Base-by-base conservation (phyloP, 2,888 invertebrate species). In the Aleiodes leptofemur region DNA sequence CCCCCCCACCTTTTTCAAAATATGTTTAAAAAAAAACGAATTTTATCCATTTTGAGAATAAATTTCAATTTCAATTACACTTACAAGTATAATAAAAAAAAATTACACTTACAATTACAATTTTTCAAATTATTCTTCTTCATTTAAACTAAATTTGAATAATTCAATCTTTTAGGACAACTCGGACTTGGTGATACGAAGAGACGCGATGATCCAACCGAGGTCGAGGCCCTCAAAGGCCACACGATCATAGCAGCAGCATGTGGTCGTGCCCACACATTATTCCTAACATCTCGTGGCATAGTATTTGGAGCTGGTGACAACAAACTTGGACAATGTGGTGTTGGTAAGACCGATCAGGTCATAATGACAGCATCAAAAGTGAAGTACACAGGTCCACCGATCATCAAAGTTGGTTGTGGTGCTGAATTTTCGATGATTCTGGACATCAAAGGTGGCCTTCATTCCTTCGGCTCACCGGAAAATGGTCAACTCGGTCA, bases 361-460 rank as follows among this genome's bases (percentile, higher is more conserved):
- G 86, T 84, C 85, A 88, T 92, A 31, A 83, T 88, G 3, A 87
- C 89, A 51, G 92, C 92, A 11, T 91, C 90, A 59, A 90, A 90
- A 87, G 90, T 95, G 48, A 93, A 94, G 82, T 94, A 95, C 86
- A 90, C 95, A 56, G 97, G 97, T 2, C 94, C 96, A 29, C 97
- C 97, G 0, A 94, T 98, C 70, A 93, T 97, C 73, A 96, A 96
- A 87, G 94, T 97, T 78, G 95, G 95, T 0, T 97, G 97, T 86
- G 98, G 98, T 0, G 97, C 95, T 0, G 98, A 98, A 82, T 98
- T 98, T 90, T 97, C 97, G 6, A 94, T 97, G 90, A 95, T 98
- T 71, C 91, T 97, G 66, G 98, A 98, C 89, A 94, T 96, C 80
- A 95, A 96, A 84, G 98, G 98, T 3, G 94, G 95, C 74, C 90